A percentile compares a stretch with the other conserved stretches of the same genome.
These are phyloP conservation scores for Tolypeutes matacus DNA, from an alignment of 2,797 vertebrate genomes.

Conservation along the genomic window DNA sequence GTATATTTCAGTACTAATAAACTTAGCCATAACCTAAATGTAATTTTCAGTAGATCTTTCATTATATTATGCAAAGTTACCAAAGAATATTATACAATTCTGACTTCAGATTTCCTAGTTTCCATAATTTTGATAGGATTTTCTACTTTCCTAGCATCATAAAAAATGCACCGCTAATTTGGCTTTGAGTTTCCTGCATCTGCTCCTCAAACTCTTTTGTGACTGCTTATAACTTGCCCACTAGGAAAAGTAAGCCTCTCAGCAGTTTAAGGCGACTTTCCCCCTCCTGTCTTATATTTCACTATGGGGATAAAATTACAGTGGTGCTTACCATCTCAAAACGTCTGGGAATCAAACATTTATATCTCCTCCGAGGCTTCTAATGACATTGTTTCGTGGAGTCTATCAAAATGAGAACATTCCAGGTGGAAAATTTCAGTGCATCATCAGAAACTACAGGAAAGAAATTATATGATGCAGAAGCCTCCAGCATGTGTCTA, in stretches of 20 bases:
- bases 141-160: neutral
- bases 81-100: neutral
- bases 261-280: neutral
- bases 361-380: neutral
- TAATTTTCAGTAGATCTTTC: neutral
- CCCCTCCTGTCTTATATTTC: neutral
- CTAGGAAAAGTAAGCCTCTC: neutral
- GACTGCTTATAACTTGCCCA: neutral
- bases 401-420: neutral
- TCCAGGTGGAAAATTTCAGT: neutral
- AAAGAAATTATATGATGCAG: neutral
- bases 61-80: neutral
- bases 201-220: neutral
- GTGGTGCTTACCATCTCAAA: neutral
- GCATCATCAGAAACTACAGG: neutral
- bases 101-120: conserved; percentile 3
- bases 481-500: neutral
- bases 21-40: neutral
- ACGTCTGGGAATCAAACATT: neutral
- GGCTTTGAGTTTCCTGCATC: conserved; percentile 17
- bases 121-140: neutral
- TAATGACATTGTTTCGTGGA: neutral
- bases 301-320: neutral
- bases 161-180: neutral
- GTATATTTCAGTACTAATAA: neutral